Conservation (phyloP, 2,888 invertebrate genomes). For the Polyommatus icarus region DNA sequence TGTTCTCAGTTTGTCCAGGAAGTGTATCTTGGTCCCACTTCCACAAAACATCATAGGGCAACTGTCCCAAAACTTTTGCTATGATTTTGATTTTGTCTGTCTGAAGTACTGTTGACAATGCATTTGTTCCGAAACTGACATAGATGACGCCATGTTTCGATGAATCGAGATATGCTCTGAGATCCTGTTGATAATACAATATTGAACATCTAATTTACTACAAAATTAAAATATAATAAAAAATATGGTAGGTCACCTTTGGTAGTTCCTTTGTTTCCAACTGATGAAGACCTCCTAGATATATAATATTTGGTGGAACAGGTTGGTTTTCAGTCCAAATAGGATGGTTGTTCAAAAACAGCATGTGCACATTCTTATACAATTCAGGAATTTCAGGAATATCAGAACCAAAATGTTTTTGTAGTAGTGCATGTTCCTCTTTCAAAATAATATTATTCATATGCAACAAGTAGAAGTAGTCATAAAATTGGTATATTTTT, state of each 20-base stretch:
- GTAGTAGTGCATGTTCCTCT: background rate
- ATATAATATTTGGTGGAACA: constrained; percentile 12
- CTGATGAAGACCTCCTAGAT: constrained; percentile 28
- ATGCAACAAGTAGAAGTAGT: background rate
- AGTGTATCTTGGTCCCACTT: constrained; percentile 54
- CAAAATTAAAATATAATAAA: background rate
- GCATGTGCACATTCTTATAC: constrained; percentile 26
- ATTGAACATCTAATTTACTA: background rate
- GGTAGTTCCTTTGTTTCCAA: constrained; percentile 14
- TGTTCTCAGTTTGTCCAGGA: constrained; percentile 49
- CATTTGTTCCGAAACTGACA: constrained; percentile 55
- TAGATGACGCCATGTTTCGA: constrained; percentile 54
- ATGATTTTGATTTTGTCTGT: constrained; percentile 14
- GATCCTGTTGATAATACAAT: constrained; percentile 42
- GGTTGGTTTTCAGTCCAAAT: constrained; percentile 33
- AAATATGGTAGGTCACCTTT: background rate
- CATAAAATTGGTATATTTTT: constrained; percentile 24
- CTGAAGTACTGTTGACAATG: constrained; percentile 34
- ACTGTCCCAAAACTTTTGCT: constrained; percentile 12
- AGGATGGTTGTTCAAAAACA: constrained; percentile 19
- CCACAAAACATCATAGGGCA: constrained; percentile 52
- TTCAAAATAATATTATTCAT: background rate
- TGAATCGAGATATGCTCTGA: constrained; percentile 48
- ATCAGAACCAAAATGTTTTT: constrained; percentile 1
- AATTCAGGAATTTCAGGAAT: constrained; percentile 22